These are phyloP conservation scores for Drosophila fulvimacula DNA, from an alignment of 2,888 invertebrate species.

Conservation along the genomic window DNA sequence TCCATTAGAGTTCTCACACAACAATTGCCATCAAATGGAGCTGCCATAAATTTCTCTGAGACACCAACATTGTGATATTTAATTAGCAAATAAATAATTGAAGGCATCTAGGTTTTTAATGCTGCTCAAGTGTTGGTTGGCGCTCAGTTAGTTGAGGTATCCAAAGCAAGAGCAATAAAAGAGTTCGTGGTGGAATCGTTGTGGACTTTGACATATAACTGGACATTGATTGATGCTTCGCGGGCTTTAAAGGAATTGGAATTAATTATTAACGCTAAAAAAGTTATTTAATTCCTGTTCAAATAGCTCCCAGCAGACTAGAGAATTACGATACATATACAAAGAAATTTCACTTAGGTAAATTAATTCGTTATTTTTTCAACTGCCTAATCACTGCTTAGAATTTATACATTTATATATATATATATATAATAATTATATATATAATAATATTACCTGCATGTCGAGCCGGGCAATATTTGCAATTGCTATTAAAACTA, in stretches of 20 bases:
- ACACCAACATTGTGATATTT: constrained; percentile 37
- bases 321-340: background rate
- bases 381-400: background rate
- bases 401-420: no score
- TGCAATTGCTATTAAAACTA: background rate
- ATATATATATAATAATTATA: no score
- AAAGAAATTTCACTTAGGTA: background rate
- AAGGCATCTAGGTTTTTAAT: constrained; percentile 45
- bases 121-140: constrained; percentile 1
- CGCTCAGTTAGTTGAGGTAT: no score
- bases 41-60: constrained; percentile 3
- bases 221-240: constrained; percentile 43
- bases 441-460: background rate
- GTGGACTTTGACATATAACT: constrained; percentile 37
- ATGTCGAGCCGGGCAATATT: background rate
- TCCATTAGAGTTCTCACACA: constrained; percentile 51
- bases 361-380: background rate
- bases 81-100: constrained; percentile 60
- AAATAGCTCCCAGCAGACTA: background rate
- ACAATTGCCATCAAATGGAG: constrained; percentile 1
- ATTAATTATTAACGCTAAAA: constrained; percentile 33
- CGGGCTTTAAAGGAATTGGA: constrained; percentile 61
- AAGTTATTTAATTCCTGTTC: background rate
- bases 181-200: constrained; percentile 43
- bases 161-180: constrained; percentile 23